These are phyloP conservation scores for Rhadinocentrus ornatus DNA, from an alignment of 2,797 vertebrate genomes.

Conservation along the genomic window DNA sequence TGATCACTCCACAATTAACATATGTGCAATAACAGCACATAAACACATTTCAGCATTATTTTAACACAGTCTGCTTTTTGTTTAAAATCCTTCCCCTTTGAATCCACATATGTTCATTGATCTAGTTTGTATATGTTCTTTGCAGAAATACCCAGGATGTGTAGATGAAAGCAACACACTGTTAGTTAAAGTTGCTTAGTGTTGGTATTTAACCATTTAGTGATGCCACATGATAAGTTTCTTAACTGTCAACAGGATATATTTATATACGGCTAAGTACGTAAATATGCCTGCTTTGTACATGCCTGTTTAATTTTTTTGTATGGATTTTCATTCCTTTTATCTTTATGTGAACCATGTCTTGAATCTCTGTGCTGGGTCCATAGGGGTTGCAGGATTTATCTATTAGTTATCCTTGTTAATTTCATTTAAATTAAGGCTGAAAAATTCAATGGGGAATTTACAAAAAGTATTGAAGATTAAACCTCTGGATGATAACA, in stretches of 20 bases:
- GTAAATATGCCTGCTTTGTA: no score
- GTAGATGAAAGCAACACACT: not conserved
- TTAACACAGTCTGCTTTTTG: not conserved
- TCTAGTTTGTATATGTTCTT: no score
- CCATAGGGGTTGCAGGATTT: no score
- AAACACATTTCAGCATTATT: slow-evolving; percentile 5
- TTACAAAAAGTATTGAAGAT: no score
- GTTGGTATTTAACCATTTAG: not conserved
- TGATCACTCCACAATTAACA: not conserved
- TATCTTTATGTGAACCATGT: no score
- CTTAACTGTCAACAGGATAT: slow-evolving; percentile 2
- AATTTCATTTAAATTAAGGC: no score
- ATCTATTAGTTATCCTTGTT: no score
- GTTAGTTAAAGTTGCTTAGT: not conserved
- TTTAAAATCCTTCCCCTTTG: not conserved
- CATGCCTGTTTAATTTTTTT: no score
- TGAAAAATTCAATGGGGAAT: no score
- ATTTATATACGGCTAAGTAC: no score
- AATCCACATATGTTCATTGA: slow-evolving; percentile 5
- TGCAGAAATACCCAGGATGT: not conserved
- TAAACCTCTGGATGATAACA: not conserved
- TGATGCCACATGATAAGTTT: not conserved
- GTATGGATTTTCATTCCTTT: no score
- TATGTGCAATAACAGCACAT: slow-evolving; percentile 16
- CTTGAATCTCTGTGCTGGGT: no score